phyloP scores from a whole-genome alignment of 2,888 invertebrate species.

The Chaitophorus viminalis region DNA sequence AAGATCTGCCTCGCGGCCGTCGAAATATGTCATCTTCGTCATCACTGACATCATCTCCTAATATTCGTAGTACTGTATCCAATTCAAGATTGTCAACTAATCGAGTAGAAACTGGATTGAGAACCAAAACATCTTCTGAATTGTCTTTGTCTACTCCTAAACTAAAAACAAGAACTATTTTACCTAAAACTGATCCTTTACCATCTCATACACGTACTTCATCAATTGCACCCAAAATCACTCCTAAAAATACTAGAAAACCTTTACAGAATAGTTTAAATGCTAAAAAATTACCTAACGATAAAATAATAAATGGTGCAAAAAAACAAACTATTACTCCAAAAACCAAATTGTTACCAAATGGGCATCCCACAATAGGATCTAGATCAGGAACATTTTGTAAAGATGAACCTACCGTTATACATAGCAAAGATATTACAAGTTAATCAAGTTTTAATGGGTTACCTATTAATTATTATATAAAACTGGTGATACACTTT shows the following conservation, averaged over 20 bases:
- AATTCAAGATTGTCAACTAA: conserved; percentile 37
- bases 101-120: conserved; percentile 29
- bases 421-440: conserved; percentile 67
- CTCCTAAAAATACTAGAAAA: conserved; percentile 51
- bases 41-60: conserved; percentile 38
- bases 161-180: conserved; percentile 29
- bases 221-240: conserved; percentile 8
- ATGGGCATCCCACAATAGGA: conserved; percentile 68
- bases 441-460: conserved; percentile 3
- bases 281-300: conserved; percentile 7
- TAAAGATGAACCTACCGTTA: conserved; percentile 78
- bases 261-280: conserved; percentile 25
- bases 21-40: conserved; percentile 40
- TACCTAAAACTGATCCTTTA: conserved; percentile 51
- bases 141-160: conserved; percentile 52
- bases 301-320: conserved; percentile 15
- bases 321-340: conserved; percentile 29
- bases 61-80: conserved; percentile 19
- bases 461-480: too few relatives aligned
- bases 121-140: conserved; percentile 51
- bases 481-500: background rate
- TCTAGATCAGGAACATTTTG: conserved; percentile 78
- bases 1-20: conserved; percentile 44
- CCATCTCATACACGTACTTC: conserved; percentile 7
- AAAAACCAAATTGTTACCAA: conserved; percentile 49